Base-by-base conservation (phyloP, 2,888 invertebrate genomes). In the Chamaedrilus cognettii region DNA sequence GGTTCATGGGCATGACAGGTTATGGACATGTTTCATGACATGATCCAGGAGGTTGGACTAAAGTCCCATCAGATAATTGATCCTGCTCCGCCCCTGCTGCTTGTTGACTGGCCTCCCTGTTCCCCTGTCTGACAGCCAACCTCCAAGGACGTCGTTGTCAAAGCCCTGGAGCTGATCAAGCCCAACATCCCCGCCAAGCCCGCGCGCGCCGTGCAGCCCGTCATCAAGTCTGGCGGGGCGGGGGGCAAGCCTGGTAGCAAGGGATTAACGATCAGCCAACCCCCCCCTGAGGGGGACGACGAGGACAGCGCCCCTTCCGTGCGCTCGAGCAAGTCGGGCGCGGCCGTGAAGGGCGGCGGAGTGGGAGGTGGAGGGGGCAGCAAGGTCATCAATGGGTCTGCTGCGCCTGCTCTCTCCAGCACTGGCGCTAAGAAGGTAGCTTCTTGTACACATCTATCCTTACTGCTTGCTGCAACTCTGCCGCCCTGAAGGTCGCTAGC, bases 151-250 rank as follows among this genome's bases (percentile, higher is more conserved):
- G 80, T 80, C 3, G 89, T 95, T n/a, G 87, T 89, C 80, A 89
- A 90, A 0, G 89, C 90, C 0, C 82, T 96, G 64, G 95, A 96
- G 75, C 95, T 94, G 81, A 91, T 91, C 0, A 87, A 92, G 1
- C 92, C 92, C 0, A 91, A 89, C 83, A 85, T 96, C 57, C 95
- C 95, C 0, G 86, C 91, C 0, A 94, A 93, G 67, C 62, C 62
- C 23, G 33, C n/a, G n/a, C n/a, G n/a, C n/a, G n/a, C n/a, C n/a
- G 55, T 7, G n/a, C 19, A 55, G 55, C n/a, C n/a, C 55, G 26
- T 7, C 55, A 55, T 23, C n/a, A 19, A 19, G 26, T 19, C n/a
- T 23, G 15, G 11, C 55, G 26, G 26, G 23, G 26, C 19, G 55
- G 55, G 19, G 55, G 11, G 55, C 26, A 7, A 23, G 23, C n/a